Evolutionary conservation across 2,797 vertebrate species (phyloP).

Genomic region (Tenualosa ilisha): DNA sequence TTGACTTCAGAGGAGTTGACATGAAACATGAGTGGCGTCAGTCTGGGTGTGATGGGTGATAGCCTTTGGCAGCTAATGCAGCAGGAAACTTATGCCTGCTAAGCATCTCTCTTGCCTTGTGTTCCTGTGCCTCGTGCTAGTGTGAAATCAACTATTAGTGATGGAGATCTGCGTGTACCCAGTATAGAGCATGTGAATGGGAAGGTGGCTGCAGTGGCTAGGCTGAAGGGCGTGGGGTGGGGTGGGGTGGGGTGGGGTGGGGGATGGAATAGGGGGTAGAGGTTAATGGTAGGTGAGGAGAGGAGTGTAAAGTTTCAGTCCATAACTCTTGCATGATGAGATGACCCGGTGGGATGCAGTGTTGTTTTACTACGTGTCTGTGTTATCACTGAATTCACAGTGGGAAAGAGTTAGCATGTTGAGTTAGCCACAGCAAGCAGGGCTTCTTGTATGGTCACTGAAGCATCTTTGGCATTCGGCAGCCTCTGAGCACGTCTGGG

Average conservation of each 20-base stretch:
- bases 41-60: conserved; percentile 9
- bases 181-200: not conserved
- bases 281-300: conserved; percentile 10
- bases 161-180: not conserved
- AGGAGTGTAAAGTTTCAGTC: conserved; percentile 23
- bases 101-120: not conserved
- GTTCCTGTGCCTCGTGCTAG: not conserved
- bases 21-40: not conserved
- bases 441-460: not conserved
- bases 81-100: conserved; percentile 25
- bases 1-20: conserved; percentile 22
- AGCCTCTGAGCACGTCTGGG: not conserved
- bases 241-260: not conserved
- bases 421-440: not conserved
- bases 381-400: conserved; percentile 33
- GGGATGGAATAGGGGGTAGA: not conserved
- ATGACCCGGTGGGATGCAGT: not conserved
- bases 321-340: conserved; percentile 39
- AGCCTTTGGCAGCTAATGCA: not conserved
- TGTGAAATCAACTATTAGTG: not conserved
- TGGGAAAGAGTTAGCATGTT: conserved; percentile 19
- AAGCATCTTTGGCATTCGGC: conserved; percentile 32
- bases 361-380: conserved; percentile 41
- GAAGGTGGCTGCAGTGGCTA: not conserved
- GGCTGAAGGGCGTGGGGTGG: too few species aligned